phyloP scores from a whole-genome alignment of 2,113 vertebrate species.

The Silurus meridionalis region DNA sequence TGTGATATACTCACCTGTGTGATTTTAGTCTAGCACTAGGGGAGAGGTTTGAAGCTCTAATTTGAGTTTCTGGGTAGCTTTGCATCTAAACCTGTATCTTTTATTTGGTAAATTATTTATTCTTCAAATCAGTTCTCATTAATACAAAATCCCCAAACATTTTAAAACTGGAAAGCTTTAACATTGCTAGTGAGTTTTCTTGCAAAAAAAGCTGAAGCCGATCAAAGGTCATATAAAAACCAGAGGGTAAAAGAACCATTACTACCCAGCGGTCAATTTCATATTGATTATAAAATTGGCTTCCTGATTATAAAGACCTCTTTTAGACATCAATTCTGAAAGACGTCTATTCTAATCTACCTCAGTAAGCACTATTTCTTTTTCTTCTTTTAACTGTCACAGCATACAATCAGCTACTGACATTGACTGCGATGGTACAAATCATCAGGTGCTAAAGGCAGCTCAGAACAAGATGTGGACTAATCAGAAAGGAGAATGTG shows the following conservation, averaged over 20 bases:
- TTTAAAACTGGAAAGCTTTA: not conserved
- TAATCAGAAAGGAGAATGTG: slow-evolving; percentile 1
- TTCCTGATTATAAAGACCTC: slow-evolving; percentile 1
- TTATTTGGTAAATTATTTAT: not conserved
- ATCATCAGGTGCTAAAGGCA: not conserved
- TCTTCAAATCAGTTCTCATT: not conserved
- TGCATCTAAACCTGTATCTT: not conserved
- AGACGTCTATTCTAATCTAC: not conserved
- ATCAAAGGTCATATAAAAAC: not conserved
- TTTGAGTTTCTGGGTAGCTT: not conserved
- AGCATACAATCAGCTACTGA: slow-evolving; percentile 17
- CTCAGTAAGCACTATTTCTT: not conserved
- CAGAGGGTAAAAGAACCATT: not conserved
- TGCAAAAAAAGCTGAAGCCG: not conserved
- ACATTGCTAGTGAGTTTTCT: not conserved
- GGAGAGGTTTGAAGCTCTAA: not conserved
- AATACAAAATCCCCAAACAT: not conserved
- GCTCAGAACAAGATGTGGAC: not conserved
- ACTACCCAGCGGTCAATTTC: not conserved
- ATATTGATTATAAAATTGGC: not conserved
- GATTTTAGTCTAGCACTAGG: not conserved
- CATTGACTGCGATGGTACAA: slow-evolving; percentile 9
- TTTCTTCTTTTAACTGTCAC: not conserved
- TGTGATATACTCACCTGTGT: not conserved
- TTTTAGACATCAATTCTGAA: not conserved